phyloP scores from a whole-genome alignment of 2,797 vertebrate genomes.

The Novumbra hubbsi region DNA sequence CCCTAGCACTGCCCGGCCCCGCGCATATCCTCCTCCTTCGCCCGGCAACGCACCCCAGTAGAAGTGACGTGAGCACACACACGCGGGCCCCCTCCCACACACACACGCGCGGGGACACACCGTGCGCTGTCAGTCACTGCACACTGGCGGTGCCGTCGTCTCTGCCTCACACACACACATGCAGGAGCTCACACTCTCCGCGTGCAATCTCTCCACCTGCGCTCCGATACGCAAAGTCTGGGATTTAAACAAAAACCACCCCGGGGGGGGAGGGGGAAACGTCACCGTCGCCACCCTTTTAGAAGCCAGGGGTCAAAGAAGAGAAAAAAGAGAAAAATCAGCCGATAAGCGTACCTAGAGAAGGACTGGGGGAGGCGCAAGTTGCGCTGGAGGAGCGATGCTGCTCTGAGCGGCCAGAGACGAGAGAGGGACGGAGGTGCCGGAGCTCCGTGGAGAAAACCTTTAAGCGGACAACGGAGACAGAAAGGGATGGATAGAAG shows the following conservation, averaged over 20 bases:
- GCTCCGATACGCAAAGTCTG: no score
- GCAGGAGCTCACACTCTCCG: slow-evolving; percentile 24
- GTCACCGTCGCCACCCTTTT: background rate
- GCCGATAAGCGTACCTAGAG: slow-evolving; percentile 10
- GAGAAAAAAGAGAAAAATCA: background rate
- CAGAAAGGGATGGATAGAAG: background rate
- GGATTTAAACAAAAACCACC: slow-evolving; percentile 30
- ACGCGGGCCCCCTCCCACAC: slow-evolving; percentile 15
- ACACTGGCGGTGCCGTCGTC: background rate
- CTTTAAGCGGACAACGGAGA: background rate
- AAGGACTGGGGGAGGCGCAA: slow-evolving; percentile 39
- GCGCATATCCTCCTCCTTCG: slow-evolving; percentile 60
- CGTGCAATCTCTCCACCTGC: slow-evolving; percentile 29
- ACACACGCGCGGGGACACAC: slow-evolving; percentile 19
- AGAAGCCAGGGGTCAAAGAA: background rate
- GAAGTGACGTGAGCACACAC: slow-evolving; percentile 55
- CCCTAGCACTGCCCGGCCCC: slow-evolving; percentile 81
- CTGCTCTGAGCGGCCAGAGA: slow-evolving; percentile 48
- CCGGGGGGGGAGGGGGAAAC: background rate
- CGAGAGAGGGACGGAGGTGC: background rate
- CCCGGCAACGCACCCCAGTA: slow-evolving; percentile 23
- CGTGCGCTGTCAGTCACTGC: background rate
- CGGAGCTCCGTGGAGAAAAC: background rate
- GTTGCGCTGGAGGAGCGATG: slow-evolving; percentile 47
- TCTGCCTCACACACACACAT: slow-evolving; percentile 18